Percentiles rank a stretch among this genome's conserved stretches.
Conservation (phyloP, 2,888 invertebrate species). For the Dynastes maya region DNA sequence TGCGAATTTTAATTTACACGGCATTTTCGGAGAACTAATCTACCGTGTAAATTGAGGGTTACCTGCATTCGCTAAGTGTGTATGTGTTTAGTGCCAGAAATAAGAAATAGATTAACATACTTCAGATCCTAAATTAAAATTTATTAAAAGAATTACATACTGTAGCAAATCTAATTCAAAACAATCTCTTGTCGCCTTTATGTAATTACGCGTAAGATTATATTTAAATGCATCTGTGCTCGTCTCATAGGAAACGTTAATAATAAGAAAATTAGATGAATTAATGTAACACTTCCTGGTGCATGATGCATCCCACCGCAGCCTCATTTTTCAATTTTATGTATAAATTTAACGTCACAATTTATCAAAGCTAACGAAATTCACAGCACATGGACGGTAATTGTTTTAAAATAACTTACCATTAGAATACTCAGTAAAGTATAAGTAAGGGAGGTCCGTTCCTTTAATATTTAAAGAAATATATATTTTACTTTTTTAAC, state of each 20-base stretch:
- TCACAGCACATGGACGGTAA: too few relatives aligned
- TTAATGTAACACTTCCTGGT: conserved; percentile 38
- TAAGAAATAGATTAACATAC: too few relatives aligned
- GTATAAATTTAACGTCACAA: conserved; percentile 1
- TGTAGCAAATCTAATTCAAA: conserved; percentile 11
- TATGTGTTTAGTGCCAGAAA: too few relatives aligned
- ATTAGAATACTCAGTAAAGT: too few relatives aligned
- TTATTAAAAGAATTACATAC: conserved; percentile 9
- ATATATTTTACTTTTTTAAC: too few relatives aligned
- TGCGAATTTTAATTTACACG: too few relatives aligned
- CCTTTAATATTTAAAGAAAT: too few relatives aligned
- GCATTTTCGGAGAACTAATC: too few relatives aligned
- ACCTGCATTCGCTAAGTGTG: too few relatives aligned
- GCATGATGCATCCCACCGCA: not conserved
- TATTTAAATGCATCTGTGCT: conserved; percentile 20
- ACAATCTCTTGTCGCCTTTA: not conserved
- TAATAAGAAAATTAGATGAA: conserved; percentile 44
- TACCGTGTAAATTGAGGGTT: too few relatives aligned
- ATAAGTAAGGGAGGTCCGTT: too few relatives aligned
- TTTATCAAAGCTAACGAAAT: not conserved
- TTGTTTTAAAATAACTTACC: too few relatives aligned
- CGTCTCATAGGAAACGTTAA: conserved; percentile 40
- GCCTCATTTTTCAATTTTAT: conserved; percentile 15
- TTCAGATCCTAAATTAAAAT: not conserved
- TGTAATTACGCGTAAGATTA: conserved; percentile 22